Conservation (phyloP, 2,113 vertebrate genomes). For the Opisthocomus hoazin region DNA sequence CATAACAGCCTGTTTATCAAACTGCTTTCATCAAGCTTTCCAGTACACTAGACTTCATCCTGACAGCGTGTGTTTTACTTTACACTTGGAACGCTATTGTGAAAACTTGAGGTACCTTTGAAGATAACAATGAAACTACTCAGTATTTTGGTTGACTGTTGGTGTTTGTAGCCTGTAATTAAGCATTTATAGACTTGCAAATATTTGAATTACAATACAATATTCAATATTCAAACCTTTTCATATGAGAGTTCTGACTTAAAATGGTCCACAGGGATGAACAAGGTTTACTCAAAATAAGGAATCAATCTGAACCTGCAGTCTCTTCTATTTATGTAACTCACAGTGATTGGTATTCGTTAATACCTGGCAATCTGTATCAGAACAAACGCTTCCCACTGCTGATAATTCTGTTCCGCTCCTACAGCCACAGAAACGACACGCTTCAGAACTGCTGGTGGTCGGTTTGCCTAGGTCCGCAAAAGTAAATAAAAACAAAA, state of each 20-base stretch:
- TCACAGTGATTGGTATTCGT: not conserved
- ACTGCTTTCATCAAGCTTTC: not conserved
- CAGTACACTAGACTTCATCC: not conserved
- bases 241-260: not conserved
- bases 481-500: not conserved
- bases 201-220: not conserved
- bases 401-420: conserved; percentile 94
- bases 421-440: conserved; percentile 95
- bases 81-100: not conserved
- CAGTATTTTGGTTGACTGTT: not conserved
- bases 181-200: not conserved
- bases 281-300: not conserved
- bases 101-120: not conserved
- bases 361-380: conserved; percentile 89
- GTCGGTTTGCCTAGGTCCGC: conserved; percentile 85
- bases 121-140: not conserved
- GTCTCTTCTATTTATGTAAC: not conserved
- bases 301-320: not conserved
- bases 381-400: conserved; percentile 95
- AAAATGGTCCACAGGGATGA: not conserved
- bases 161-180: not conserved
- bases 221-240: not conserved
- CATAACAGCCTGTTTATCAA: not conserved
- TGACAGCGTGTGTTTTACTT: not conserved
- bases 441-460: conserved; percentile 93